Conservation (phyloP, 2,888 invertebrate genomes). For the Acleris laterana region DNA sequence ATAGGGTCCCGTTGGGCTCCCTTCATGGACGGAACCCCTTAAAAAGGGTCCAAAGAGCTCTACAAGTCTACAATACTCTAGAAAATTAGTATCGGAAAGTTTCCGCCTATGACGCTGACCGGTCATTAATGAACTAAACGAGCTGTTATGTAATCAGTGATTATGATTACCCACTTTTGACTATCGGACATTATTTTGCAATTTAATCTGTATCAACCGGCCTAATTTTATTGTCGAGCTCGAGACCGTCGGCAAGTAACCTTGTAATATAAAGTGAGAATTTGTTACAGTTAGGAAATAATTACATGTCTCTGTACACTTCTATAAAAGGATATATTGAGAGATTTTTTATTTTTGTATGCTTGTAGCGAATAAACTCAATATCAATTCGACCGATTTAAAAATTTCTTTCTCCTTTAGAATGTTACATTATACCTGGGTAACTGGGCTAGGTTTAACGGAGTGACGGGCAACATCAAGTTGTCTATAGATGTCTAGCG, state of each 20-base stretch:
- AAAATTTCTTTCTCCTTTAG: no score
- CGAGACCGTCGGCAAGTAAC: constrained; percentile 11
- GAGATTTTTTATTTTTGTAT: no score
- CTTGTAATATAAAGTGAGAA: constrained; percentile 14
- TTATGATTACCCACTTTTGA: constrained; percentile 25
- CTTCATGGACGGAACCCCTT: not conserved
- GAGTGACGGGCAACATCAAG: no score
- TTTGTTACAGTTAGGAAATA: no score
- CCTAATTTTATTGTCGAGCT: constrained; percentile 12
- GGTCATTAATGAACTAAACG: constrained; percentile 2
- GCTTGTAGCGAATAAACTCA: no score
- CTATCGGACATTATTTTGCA: constrained; percentile 27
- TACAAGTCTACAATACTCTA: not conserved
- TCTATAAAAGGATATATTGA: no score
- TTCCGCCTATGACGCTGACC: constrained; percentile 10
- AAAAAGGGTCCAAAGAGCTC: not conserved
- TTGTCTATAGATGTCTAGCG: no score
- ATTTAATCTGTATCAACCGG: constrained; percentile 27
- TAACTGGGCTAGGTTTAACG: no score
- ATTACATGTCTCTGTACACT: no score
- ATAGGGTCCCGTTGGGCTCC: not conserved
- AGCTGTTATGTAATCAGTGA: constrained; percentile 27
- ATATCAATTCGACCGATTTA: no score
- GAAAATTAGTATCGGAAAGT: constrained; percentile 6
- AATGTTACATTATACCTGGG: no score